Base-by-base conservation (phyloP, 2,888 invertebrate species). In the Rhopalosiphum nymphaeae region DNA sequence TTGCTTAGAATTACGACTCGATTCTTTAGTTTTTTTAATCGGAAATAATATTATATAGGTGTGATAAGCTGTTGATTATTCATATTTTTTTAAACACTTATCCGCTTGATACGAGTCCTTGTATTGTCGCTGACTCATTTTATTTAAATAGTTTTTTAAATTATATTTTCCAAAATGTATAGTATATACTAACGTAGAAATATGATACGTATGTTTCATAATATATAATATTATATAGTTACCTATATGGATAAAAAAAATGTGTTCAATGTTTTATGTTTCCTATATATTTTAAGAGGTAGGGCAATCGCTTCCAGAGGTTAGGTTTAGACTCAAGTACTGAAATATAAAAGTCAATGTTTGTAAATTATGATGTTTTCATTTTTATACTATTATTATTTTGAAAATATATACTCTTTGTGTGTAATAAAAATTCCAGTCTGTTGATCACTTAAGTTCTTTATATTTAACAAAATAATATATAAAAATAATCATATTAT, bases 81-180 rank as follows among this genome's bases (percentile, higher is more conserved):
- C 49, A 67, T 46, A n/a, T 36, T 78, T 49, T 78, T 90, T 53
- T 53, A 46, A 91, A 36, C 36, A 49, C 78, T 78, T 84, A 53
- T 91, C 53, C 36, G 2, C 7, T 42, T 53, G 53, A 53, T 91
- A 84, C 36, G 16, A 78, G 78, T 91, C 49, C 78, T 91, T 91
- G 91, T 91, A 91, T 78, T 42, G 91, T 13, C 36, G 49, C 78
- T 36, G 78, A 91, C 91, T 91, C 91, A 91, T 56, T 91, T 42
- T 29, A 84, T 53, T 84, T 29, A 84, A 91, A 84, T 91, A 84
- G 29, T 78, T 86, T 49, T 49, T 4, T 26, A 86, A 85, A 91
- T 57, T 86, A 57, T 21, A 36, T 57, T 91, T 91, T 86, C 25
- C 86, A 3, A 86, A 91, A n/a, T 86, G n/a, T 91, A 85, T 21